Evolutionary conservation across 2,888 invertebrate species (phyloP).

Genomic region (Meghimatium bilineatum): DNA sequence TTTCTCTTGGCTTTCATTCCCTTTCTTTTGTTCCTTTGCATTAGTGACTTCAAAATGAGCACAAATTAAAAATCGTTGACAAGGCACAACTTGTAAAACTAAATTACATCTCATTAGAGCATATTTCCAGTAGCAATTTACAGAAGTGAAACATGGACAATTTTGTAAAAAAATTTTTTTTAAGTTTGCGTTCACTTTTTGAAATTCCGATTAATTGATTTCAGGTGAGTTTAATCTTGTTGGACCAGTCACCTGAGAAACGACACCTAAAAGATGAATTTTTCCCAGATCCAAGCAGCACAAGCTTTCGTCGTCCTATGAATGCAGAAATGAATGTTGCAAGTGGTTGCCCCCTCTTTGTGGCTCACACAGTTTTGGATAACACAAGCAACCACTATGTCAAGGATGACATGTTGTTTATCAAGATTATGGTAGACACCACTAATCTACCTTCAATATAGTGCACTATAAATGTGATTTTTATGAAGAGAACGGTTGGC

Average conservation of each 20-base stretch:
- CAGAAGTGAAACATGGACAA: too few relatives aligned
- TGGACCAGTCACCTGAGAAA: slow-evolving; percentile 67
- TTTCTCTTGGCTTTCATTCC: too few relatives aligned
- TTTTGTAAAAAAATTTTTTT: too few relatives aligned
- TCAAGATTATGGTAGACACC: slow-evolving; percentile 62
- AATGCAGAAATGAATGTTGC: slow-evolving; percentile 74
- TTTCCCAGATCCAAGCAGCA: slow-evolving; percentile 70
- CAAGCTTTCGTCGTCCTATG: slow-evolving; percentile 68
- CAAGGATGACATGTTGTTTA: slow-evolving; percentile 69
- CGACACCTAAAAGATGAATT: slow-evolving; percentile 69
- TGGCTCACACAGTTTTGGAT: slow-evolving; percentile 64
- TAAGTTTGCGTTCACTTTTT: too few relatives aligned
- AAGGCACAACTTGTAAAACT: too few relatives aligned
- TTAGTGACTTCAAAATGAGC: too few relatives aligned
- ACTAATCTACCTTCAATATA: slow-evolving; percentile 28
- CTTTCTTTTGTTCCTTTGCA: too few relatives aligned
- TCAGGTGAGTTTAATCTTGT: slow-evolving; percentile 68
- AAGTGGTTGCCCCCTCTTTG: slow-evolving; percentile 70
- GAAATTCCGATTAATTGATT: not conserved
- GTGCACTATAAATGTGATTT: not conserved
- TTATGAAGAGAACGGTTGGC: too few relatives aligned
- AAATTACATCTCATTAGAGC: too few relatives aligned
- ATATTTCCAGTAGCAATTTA: too few relatives aligned
- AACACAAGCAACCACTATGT: slow-evolving; percentile 58
- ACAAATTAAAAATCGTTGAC: too few relatives aligned